Percentiles rank a stretch among this genome's conserved stretches.
Conservation (phyloP, 2,888 invertebrate genomes). For the Vesta saturnalis region DNA sequence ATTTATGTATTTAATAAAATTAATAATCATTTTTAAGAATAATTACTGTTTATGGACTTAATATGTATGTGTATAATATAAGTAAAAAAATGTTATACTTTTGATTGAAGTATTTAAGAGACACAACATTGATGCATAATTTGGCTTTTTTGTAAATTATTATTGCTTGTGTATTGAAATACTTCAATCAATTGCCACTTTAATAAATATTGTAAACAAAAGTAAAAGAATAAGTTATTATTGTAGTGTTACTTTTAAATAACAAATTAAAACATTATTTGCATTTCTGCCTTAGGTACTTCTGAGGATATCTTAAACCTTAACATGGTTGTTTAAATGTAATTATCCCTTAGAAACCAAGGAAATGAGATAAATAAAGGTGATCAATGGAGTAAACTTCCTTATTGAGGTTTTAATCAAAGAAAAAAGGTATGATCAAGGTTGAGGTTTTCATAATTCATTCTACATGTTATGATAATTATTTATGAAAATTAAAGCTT, state of each 20-base stretch:
- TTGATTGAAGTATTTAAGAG: no score
- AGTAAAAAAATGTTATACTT: no score
- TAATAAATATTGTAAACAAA: no score
- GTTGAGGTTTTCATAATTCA: background rate
- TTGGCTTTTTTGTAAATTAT: no score
- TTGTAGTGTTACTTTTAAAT: background rate
- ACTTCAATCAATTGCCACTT: no score
- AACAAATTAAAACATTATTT: conserved; percentile 16
- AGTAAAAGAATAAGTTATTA: background rate
- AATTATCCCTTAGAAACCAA: background rate
- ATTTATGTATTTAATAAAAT: no score
- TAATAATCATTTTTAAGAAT: no score
- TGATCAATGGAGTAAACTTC: conserved; percentile 10
- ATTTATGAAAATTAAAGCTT: background rate
- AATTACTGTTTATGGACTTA: no score
- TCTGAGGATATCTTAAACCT: conserved; percentile 10
- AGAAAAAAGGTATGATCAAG: conserved; percentile 9
- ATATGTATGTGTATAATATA: no score
- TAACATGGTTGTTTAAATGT: conserved; percentile 1
- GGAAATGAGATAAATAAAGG: conserved; percentile 11
- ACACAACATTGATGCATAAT: no score
- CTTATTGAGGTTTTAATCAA: background rate
- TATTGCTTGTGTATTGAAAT: no score
- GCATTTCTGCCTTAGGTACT: conserved; percentile 27
- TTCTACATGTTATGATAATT: background rate